phyloP scores from a whole-genome alignment of 2,113 vertebrate genomes.

The Brachyhypopomus gauderio region DNA sequence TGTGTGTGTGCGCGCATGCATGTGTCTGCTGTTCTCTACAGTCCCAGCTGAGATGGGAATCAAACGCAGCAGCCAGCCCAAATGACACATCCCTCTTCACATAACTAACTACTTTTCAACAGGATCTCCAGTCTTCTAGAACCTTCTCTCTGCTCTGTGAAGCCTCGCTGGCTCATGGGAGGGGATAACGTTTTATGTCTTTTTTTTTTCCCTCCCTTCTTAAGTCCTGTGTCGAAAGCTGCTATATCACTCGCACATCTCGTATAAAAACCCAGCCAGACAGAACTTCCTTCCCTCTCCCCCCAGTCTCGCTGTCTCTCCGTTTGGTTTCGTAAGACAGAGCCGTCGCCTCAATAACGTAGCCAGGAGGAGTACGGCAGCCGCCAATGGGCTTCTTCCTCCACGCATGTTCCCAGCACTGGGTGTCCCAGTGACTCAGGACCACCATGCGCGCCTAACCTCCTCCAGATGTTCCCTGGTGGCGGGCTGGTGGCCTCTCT shows the following conservation, averaged over 20 bases:
- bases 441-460: slow-evolving; percentile 62
- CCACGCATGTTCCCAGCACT: slow-evolving; percentile 63
- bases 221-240: slow-evolving; percentile 14
- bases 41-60: slow-evolving; percentile 16
- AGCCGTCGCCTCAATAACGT: slow-evolving; percentile 5
- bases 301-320: slow-evolving; percentile 28
- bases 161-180: background rate
- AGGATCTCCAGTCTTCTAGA: slow-evolving; percentile 1
- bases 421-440: slow-evolving; percentile 65
- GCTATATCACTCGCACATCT: background rate
- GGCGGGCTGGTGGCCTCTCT: slow-evolving; percentile 62
- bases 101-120: background rate
- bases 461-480: slow-evolving; percentile 76
- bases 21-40: slow-evolving; percentile 12
- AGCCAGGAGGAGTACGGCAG: slow-evolving; percentile 31
- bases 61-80: slow-evolving; percentile 12
- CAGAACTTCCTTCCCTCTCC: slow-evolving; percentile 14
- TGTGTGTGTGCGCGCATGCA: slow-evolving; percentile 35
- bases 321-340: slow-evolving; percentile 4
- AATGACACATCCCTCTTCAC: slow-evolving; percentile 11
- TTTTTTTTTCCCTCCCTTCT: slow-evolving; percentile 28
- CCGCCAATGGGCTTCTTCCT: slow-evolving; percentile 54
- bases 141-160: slow-evolving; percentile 15
- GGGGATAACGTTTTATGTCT: slow-evolving; percentile 2
- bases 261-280: slow-evolving; percentile 24